A percentile compares a stretch with the other conserved stretches of the same genome.
Evolutionary conservation across 2,888 invertebrate species (phyloP).

Genomic region (Trichogramma dendrolimi): DNA sequence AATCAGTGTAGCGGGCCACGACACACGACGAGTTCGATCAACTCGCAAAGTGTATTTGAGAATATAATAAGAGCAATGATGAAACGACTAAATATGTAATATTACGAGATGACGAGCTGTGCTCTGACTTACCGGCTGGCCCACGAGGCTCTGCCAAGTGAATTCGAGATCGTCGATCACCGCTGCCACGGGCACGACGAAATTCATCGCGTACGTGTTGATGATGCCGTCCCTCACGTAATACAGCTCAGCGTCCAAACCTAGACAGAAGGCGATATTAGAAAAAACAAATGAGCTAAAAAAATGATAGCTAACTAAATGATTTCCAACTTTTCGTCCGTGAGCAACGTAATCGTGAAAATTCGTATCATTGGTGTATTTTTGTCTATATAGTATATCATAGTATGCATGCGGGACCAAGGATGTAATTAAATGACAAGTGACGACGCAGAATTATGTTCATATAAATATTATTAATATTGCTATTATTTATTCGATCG

Average conservation of each 20-base stretch:
- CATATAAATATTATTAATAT: too few species aligned
- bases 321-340: too few species aligned
- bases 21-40: not conserved
- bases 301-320: too few species aligned
- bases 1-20: not conserved
- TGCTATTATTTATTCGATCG: too few species aligned
- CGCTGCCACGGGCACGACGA: constrained; percentile 75
- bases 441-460: too few species aligned
- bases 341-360: too few species aligned
- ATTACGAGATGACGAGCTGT: too few species aligned
- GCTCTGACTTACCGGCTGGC: constrained; percentile 63
- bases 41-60: not conserved
- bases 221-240: constrained; percentile 81
- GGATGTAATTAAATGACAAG: too few species aligned
- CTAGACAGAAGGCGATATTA: constrained; percentile 47
- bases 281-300: too few species aligned
- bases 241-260: constrained; percentile 71
- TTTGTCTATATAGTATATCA: too few species aligned
- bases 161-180: constrained; percentile 77
- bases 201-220: constrained; percentile 81
- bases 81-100: constrained; percentile 3
- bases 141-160: constrained; percentile 77
- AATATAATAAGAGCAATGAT: not conserved
- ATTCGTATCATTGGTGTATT: too few species aligned
- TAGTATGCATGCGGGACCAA: too few species aligned